Evolutionary conservation across 1,140 invertebrate genomes (phyloP).

Genomic region (Bombyx mandarina): DNA sequence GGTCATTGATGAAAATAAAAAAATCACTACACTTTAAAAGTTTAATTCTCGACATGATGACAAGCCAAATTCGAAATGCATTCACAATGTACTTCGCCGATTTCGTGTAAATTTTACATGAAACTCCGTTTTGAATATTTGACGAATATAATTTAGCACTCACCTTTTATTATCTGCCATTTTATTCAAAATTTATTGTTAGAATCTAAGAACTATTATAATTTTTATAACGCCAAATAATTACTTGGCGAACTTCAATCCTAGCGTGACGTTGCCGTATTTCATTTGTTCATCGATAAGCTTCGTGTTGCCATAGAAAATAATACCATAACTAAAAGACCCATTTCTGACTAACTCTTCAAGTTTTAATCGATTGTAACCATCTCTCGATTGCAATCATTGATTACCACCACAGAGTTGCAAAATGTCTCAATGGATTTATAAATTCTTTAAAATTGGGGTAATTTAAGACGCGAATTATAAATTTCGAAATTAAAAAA

Average conservation of each 20-base stretch:
- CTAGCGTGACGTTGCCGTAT: conserved; percentile 71
- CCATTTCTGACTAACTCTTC: not conserved
- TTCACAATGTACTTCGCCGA: conserved; percentile 24
- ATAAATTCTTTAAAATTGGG: too few relatives aligned
- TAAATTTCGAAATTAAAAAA: too few relatives aligned
- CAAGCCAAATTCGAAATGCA: conserved; percentile 65
- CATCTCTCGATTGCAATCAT: too few relatives aligned
- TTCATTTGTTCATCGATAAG: conserved; percentile 67
- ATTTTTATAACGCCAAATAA: conserved; percentile 56
- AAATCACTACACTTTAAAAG: too few relatives aligned
- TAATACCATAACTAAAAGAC: not conserved
- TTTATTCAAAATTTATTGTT: conserved; percentile 48
- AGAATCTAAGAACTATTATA: conserved; percentile 44
- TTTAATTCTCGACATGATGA: conserved; percentile 61
- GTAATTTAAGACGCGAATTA: too few relatives aligned
- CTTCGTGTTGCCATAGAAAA: conserved; percentile 33
- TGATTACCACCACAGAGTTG: too few relatives aligned
- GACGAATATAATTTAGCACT: conserved; percentile 17
- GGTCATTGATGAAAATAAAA: too few relatives aligned
- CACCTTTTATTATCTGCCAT: conserved; percentile 74
- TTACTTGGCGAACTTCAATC: conserved; percentile 39
- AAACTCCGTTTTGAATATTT: too few relatives aligned
- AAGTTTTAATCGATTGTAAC: too few relatives aligned
- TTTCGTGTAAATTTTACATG: not conserved
- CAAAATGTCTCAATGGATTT: too few relatives aligned